Evolutionary conservation across 2,113 vertebrate genomes (phyloP).

Genomic region (Rhinoptilus africanus): DNA sequence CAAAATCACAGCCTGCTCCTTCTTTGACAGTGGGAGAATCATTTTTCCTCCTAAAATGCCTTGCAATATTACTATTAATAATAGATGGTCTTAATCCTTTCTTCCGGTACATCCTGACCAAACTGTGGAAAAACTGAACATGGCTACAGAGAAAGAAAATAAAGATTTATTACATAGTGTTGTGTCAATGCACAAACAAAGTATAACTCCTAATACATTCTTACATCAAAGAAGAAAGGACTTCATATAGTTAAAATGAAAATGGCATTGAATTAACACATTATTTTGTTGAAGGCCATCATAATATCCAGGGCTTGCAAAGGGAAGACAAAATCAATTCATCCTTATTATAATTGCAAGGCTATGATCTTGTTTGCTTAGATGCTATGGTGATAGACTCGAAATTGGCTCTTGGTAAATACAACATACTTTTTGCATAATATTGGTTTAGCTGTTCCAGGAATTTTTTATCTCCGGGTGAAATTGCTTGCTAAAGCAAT

Average conservation of each 20-base stretch:
- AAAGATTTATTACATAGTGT: not conserved
- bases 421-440: conserved; percentile 61
- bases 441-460: conserved; percentile 65
- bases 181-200: not conserved
- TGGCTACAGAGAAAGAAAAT: not conserved
- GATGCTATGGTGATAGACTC: conserved; percentile 50
- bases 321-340: conserved; percentile 62
- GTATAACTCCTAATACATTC: not conserved
- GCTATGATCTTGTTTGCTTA: conserved; percentile 68
- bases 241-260: conserved; percentile 29
- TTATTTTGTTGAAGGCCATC: conserved; percentile 56
- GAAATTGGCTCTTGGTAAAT: conserved; percentile 68
- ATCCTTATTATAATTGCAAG: conserved; percentile 67
- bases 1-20: not conserved
- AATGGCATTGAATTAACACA: conserved; percentile 60
- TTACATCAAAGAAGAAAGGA: conserved; percentile 25
- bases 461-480: conserved; percentile 65
- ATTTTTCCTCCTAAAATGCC: not conserved
- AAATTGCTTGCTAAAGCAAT: conserved; percentile 67
- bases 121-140: not conserved
- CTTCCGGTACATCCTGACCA: not conserved
- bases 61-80: not conserved
- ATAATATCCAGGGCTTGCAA: conserved; percentile 17
- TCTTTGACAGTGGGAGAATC: not conserved
- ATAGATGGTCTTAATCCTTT: not conserved